Percentiles rank a stretch among this genome's conserved stretches.
Conservation (phyloP, 2,113 vertebrate species). For the Pseudois nayaur region DNA sequence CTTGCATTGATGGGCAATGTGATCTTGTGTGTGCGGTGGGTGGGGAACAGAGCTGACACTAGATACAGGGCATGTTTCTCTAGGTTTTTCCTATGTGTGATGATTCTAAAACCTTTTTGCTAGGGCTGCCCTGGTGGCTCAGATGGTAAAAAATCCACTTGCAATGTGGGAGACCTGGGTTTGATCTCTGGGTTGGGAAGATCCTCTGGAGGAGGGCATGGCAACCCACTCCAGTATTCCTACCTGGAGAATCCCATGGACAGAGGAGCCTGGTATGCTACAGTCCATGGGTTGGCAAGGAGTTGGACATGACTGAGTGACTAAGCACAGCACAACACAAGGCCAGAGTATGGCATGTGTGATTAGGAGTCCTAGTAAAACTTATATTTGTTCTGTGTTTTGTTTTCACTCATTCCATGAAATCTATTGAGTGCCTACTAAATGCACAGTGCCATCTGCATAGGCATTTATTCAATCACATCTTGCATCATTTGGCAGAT, state of each 20-base stretch:
- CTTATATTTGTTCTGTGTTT: neutral
- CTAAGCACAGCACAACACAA: neutral
- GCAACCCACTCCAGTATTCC: neutral
- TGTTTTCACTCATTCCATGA: neutral
- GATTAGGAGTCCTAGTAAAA: neutral
- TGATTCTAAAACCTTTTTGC: neutral
- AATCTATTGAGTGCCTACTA: slow-evolving; percentile 23
- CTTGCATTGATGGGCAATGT: neutral
- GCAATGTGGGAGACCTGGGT: neutral
- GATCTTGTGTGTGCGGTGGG: neutral
- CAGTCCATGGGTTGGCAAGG: neutral
- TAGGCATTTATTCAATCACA: slow-evolving; percentile 16
- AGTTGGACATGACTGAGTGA: neutral
- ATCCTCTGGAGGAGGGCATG: neutral
- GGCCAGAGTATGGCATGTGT: neutral
- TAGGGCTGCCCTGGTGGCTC: neutral
- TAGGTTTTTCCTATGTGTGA: neutral
- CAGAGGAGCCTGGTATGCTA: neutral
- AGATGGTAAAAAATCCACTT: neutral
- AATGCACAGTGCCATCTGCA: neutral
- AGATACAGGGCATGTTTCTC: neutral
- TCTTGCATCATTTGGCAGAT: slow-evolving; percentile 34
- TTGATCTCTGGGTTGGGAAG: neutral
- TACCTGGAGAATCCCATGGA: neutral
- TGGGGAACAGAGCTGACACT: neutral